Conservation (phyloP, 2,113 vertebrate genomes). For the Accipiter cooperii region DNA sequence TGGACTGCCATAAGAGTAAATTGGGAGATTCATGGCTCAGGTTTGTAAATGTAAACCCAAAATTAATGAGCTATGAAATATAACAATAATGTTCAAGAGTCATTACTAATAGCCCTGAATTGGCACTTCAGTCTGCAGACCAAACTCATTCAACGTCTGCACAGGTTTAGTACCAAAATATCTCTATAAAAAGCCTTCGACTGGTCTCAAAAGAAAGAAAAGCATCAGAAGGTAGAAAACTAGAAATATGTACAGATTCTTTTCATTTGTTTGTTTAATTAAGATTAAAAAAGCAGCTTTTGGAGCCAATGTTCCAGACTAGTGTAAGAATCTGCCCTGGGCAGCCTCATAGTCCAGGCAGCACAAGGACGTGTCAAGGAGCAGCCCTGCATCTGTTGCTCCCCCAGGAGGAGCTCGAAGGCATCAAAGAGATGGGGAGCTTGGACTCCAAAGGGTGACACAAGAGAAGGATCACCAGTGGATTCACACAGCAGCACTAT, state of each 20-base stretch:
- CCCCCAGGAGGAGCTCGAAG: conserved; percentile 15
- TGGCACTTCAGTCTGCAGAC: conserved; percentile 62
- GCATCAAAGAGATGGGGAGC: neutral
- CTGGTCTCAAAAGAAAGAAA: conserved; percentile 40
- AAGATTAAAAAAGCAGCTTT: conserved; percentile 39
- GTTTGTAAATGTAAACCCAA: conserved; percentile 32
- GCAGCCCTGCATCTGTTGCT: conserved; percentile 31
- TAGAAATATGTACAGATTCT: conserved; percentile 59
- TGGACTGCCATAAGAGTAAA: neutral
- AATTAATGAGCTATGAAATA: conserved; percentile 20
- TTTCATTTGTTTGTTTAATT: conserved; percentile 16
- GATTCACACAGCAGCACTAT: neutral
- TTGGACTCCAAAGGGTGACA: neutral
- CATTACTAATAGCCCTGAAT: conserved; percentile 51
- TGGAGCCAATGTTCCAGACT: conserved; percentile 43
- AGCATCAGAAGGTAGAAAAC: conserved; percentile 54
- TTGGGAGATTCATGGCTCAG: conserved; percentile 38
- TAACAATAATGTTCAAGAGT: conserved; percentile 14
- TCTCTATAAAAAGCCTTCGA: conserved; percentile 46
- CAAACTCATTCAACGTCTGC: neutral
- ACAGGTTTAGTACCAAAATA: conserved; percentile 45
- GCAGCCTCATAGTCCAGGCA: neutral
- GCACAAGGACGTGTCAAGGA: neutral
- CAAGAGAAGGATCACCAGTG: neutral
- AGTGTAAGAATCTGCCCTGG: conserved; percentile 23